These are phyloP conservation scores for Formica selysi DNA, from an alignment of 1,140 invertebrate species.

Conservation along the genomic window DNA sequence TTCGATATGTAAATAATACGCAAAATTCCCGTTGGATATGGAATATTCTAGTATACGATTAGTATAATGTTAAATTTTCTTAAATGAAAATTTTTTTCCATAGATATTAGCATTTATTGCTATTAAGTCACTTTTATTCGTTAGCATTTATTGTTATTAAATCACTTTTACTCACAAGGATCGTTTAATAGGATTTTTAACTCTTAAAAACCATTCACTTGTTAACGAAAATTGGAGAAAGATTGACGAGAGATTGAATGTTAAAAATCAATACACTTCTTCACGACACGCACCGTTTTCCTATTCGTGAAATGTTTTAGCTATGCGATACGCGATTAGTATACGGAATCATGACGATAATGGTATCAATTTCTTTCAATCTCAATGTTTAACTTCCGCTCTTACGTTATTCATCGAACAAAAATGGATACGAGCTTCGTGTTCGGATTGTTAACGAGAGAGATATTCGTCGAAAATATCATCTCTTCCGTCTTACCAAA, in stretches of 20 bases:
- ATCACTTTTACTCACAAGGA: not conserved
- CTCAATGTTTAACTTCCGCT: conserved; percentile 53
- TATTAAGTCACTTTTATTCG: not conserved
- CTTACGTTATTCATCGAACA: conserved; percentile 44
- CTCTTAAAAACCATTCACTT: not conserved
- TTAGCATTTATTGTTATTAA: not conserved
- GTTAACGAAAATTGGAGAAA: not conserved
- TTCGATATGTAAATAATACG: not conserved
- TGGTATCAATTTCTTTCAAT: conserved; percentile 54
- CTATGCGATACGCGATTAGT: conserved; percentile 36
- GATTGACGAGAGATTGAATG: not conserved
- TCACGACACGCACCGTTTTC: not conserved
- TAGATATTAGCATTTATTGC: not conserved
- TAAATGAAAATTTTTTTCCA: not conserved
- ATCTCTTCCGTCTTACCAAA: conserved; percentile 24
- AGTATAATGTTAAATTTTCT: not conserved
- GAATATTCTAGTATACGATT: conserved; percentile 6
- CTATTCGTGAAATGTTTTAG: conserved; percentile 20
- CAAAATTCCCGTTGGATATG: not conserved
- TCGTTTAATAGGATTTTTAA: not conserved
- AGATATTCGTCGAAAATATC: conserved; percentile 18
- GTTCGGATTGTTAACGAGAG: conserved; percentile 40
- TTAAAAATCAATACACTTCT: conserved; percentile 9
- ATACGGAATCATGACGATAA: conserved; percentile 43
- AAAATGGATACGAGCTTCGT: conserved; percentile 54